Percentiles rank a stretch among this genome's conserved stretches.
phyloP scores from a whole-genome alignment of 2,113 vertebrate genomes.

The Mirounga angustirostris region DNA sequence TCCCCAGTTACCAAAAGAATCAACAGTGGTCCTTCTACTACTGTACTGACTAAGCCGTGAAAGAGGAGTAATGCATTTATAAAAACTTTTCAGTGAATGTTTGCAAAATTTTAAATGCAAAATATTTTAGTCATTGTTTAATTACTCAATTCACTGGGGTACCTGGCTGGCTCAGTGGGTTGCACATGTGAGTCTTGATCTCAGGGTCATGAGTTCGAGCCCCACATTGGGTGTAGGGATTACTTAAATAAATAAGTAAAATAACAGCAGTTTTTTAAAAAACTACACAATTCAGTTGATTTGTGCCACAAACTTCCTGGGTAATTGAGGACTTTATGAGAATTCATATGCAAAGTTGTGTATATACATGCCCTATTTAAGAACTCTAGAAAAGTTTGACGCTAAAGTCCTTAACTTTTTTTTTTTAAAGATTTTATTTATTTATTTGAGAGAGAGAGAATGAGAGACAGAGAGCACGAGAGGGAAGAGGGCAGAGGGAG shows the following conservation, averaged over 20 bases:
- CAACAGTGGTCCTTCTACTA: neutral
- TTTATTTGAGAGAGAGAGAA: no score
- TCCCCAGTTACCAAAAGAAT: neutral
- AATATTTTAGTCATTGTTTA: slow-evolving; percentile 40
- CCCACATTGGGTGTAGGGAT: neutral
- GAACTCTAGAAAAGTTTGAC: slow-evolving; percentile 48
- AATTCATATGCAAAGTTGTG: neutral
- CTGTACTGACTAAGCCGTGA: neutral
- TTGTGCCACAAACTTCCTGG: slow-evolving; percentile 45
- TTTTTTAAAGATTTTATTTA: no score
- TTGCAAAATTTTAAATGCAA: slow-evolving; percentile 20
- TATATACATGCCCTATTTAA: neutral
- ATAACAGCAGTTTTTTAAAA: neutral
- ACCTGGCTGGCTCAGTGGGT: neutral
- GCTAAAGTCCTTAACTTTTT: slow-evolving; percentile 4
- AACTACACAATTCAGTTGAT: slow-evolving; percentile 13
- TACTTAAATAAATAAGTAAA: neutral
- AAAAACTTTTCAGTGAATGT: neutral
- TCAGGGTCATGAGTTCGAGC: neutral
- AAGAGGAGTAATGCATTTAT: neutral
- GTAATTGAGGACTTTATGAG: slow-evolving; percentile 12
- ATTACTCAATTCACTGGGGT: neutral
- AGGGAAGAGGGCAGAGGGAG: no score
- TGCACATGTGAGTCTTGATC: neutral
- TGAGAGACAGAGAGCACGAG: no score